These are phyloP conservation scores for Pipistrellus pygmaeus DNA, from an alignment of 2,797 vertebrate species.

Conservation along the genomic window DNA sequence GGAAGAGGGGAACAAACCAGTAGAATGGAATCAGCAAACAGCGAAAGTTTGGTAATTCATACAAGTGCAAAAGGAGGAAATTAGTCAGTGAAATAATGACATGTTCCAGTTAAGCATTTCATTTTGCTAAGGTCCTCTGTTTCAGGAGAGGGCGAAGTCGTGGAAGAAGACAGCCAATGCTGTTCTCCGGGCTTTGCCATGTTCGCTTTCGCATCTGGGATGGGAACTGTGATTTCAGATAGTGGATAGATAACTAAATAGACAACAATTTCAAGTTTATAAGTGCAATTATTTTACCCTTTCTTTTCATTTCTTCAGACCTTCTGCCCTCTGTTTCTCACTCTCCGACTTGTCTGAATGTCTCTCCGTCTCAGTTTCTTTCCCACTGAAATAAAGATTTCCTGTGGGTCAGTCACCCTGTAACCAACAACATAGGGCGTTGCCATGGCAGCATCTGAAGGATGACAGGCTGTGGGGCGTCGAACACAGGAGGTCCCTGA, in stretches of 20 bases:
- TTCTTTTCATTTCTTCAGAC: not conserved
- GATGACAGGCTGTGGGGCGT: not conserved
- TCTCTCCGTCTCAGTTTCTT: constrained; percentile 22
- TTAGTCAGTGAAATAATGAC: not conserved
- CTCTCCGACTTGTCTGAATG: not conserved
- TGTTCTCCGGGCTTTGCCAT: not conserved
- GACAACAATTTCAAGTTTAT: not conserved
- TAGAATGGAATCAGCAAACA: not conserved
- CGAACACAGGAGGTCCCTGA: not conserved
- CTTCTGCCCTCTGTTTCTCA: not conserved
- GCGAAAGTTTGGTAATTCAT: not conserved
- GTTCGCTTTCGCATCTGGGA: not conserved
- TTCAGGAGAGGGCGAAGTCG: constrained; percentile 21
- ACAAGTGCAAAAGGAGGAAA: not conserved
- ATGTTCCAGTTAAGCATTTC: constrained; percentile 15
- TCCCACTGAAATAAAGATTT: constrained; percentile 19
- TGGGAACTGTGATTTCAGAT: constrained; percentile 26
- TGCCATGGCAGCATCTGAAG: not conserved
- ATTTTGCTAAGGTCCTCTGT: constrained; percentile 38
- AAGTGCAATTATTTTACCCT: not conserved
- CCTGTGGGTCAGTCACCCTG: constrained; percentile 10
- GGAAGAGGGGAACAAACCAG: not conserved
- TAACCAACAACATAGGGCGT: not conserved
- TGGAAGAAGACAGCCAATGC: not conserved
- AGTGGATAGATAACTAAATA: not conserved